phyloP scores from a whole-genome alignment of 2,797 vertebrate species.

The Philypnodon macrostomus region DNA sequence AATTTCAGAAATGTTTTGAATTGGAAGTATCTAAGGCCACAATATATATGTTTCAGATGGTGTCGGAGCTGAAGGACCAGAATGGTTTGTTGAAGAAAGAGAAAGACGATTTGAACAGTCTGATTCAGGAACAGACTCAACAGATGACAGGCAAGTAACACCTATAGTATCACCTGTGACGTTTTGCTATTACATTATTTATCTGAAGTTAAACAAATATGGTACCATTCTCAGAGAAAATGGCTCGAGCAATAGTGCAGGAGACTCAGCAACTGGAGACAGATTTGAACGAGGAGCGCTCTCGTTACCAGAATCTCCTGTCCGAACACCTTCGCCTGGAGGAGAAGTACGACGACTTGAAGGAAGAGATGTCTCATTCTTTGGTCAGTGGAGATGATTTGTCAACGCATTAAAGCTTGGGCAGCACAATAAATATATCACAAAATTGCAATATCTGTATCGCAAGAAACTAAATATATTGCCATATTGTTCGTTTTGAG shows the following conservation, averaged over 20 bases:
- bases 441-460: too few species aligned
- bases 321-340: constrained; percentile 93
- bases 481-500: too few species aligned
- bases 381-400: constrained; percentile 83
- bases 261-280: constrained; percentile 92
- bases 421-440: too few species aligned
- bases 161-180: background rate
- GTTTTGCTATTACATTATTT: background rate
- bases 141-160: constrained; percentile 87
- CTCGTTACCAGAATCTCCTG: constrained; percentile 96
- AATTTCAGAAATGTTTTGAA: background rate
- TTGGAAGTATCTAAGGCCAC: too few species aligned
- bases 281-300: constrained; percentile 92
- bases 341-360: constrained; percentile 94
- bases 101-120: constrained; percentile 88
- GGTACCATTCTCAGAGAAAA: constrained; percentile 78
- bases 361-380: constrained; percentile 86
- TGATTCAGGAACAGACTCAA: constrained; percentile 89
- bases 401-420: too few species aligned
- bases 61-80: constrained; percentile 90
- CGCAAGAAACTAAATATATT: too few species aligned
- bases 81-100: constrained; percentile 89
- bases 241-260: constrained; percentile 85
- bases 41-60: constrained; percentile 87
- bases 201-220: background rate